These are phyloP conservation scores for Serilophus lunatus DNA, from an alignment of 2,113 vertebrate genomes.

Conservation along the genomic window DNA sequence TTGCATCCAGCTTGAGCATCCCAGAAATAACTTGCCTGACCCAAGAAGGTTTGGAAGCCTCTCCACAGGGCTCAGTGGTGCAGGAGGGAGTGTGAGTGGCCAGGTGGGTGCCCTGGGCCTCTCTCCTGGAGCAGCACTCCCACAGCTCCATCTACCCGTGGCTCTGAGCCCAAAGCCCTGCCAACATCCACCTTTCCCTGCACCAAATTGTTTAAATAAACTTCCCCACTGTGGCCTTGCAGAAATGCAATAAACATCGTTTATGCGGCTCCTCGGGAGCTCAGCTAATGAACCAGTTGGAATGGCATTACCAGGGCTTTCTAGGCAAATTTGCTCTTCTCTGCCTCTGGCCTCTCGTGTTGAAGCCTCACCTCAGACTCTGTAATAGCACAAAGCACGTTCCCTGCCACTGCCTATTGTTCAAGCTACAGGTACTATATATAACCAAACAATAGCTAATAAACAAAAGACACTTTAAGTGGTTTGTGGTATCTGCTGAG, in stretches of 20 bases:
- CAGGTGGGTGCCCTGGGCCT: neutral
- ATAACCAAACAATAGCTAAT: slow-evolving; percentile 12
- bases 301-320: neutral
- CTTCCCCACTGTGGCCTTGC: neutral
- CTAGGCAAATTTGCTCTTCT: neutral
- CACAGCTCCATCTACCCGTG: neutral
- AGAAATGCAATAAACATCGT: neutral
- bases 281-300: neutral
- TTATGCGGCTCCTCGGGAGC: neutral
- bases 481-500: neutral
- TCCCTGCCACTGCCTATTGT: neutral
- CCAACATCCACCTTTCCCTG: neutral
- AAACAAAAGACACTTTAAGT: slow-evolving; percentile 27
- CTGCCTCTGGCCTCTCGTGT: neutral
- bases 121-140: neutral
- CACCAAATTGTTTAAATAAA: neutral
- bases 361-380: neutral
- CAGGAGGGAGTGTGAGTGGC: fast-evolving
- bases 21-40: neutral
- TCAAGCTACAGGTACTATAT: neutral
- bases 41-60: neutral
- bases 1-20: neutral
- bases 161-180: neutral
- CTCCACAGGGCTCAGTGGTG: neutral
- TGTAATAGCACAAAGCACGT: neutral